Evolutionary conservation across 2,113 vertebrate genomes (phyloP), one percentile per base, ranked within the genome.

Genomic region (Uria aalge): DNA sequence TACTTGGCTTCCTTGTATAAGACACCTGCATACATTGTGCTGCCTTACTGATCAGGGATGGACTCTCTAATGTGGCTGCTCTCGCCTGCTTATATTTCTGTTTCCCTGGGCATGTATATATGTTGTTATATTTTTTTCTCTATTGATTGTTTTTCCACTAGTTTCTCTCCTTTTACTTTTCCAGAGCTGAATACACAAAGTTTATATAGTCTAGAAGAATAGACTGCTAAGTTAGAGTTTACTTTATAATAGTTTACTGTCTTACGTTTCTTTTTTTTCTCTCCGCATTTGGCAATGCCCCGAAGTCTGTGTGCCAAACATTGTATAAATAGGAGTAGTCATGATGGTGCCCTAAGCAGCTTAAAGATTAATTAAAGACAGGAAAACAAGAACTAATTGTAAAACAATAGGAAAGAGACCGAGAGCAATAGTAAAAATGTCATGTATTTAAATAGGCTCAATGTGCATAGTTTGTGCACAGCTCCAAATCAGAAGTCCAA

Each of bases 131-230:
- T 48, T 73, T 91, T 85, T 82, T 73, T 85, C 15, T 43, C 20
- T 73, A 12, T 85, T 91, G 23, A 91, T 74, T 92, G 26, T 68
- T 97, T 94, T 90, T 64, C 63, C 63, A 90, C 29, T 81, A 68
- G 66, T 92, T 92, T 90, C 24, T 89, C 66, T 69, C 73, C 45
- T 92, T 97, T 97, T 95, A 57, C 73, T 95, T 95, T 94, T 85
- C 69, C 66, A 88, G 84, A 73, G 53, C 27, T 66, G 50, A 76
- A 88, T 85, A 71, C 15, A 19, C 24, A 8, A 81, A 68, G 66
- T 89, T 92, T 78, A 87, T 77, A 45, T 30, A 79, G 41, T 30
- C 50, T 95, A 91, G 86, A 94, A 85, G 85, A 95, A 85, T 18
- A 94, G 56, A 55, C 26, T 81, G 72, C 69, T 69, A 83, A 91